phyloP scores from a whole-genome alignment of 2,797 vertebrate genomes.

The Diplodus sargus region DNA sequence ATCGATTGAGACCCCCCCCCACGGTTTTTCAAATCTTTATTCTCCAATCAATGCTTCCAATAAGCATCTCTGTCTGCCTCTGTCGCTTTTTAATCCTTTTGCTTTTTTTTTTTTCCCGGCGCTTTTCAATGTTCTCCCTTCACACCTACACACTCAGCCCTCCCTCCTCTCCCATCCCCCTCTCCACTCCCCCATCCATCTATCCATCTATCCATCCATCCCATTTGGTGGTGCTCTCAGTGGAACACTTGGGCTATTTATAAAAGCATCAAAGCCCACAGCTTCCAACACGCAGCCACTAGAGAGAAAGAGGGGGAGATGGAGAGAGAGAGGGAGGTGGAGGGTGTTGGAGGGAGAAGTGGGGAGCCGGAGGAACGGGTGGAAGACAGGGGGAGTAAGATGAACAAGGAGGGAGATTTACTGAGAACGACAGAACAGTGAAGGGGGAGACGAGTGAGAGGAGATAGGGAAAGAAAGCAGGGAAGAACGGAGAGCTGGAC shows the following conservation, averaged over 20 bases:
- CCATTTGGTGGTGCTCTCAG: conserved; percentile 75
- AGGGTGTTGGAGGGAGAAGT: conserved; percentile 4
- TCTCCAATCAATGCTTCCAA: conserved; percentile 18
- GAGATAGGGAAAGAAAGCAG: conserved; percentile 1
- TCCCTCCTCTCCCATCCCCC: conserved; percentile 37
- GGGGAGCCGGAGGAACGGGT: conserved; percentile 14
- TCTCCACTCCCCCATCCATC: conserved; percentile 39
- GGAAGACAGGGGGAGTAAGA: conserved; percentile 6
- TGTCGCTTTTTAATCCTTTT: conserved; percentile 56
- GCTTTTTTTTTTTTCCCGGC: conserved; percentile 41
- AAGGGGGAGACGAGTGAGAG: neutral
- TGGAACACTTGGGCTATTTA: conserved; percentile 82
- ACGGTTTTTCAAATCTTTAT: neutral
- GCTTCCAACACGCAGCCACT: conserved; percentile 70
- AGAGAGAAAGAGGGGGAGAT: conserved; percentile 51
- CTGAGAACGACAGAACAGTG: neutral
- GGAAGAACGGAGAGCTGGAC: neutral
- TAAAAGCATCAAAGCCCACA: conserved; percentile 82
- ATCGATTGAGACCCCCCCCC: neutral
- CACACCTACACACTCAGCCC: conserved; percentile 67
- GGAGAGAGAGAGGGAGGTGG: conserved; percentile 6
- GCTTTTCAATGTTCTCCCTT: conserved; percentile 62
- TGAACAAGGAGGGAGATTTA: neutral
- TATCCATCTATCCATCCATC: conserved; percentile 57
- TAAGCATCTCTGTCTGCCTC: conserved; percentile 39